Evolutionary conservation across 2,113 vertebrate genomes (phyloP).

Genomic region (Dasyornis broadbenti): DNA sequence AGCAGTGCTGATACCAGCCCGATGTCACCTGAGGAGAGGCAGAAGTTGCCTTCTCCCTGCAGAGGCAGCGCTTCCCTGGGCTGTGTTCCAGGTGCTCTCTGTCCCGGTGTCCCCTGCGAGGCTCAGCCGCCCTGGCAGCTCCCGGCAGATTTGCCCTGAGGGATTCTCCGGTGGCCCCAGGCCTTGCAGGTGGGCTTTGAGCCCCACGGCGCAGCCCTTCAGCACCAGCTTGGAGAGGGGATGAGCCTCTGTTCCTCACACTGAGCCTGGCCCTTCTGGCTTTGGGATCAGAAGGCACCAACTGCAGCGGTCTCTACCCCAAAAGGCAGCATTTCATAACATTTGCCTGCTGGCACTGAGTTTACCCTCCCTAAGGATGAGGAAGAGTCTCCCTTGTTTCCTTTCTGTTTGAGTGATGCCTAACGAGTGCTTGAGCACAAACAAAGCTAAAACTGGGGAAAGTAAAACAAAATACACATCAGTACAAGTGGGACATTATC

Average conservation of each 20-base stretch:
- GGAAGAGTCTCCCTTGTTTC: neutral
- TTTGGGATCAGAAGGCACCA: neutral
- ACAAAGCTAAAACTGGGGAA: neutral
- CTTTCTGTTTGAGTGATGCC: neutral
- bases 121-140: neutral
- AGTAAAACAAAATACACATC: neutral
- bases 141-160: neutral
- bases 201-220: neutral
- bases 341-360: neutral
- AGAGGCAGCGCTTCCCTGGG: neutral
- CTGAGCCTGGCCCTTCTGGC: neutral
- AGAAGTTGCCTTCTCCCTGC: neutral
- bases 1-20: neutral
- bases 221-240: neutral
- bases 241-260: neutral
- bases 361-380: neutral
- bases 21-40: neutral
- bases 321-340: neutral
- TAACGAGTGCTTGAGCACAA: neutral
- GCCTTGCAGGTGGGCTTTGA: fast-evolving
- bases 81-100: neutral
- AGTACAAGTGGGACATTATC: too few relatives aligned
- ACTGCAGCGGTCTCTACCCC: fast-evolving
- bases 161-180: neutral
- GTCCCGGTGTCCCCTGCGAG: neutral